Conservation (phyloP, 2,888 invertebrate genomes). For the Gymnocheta viridis region DNA sequence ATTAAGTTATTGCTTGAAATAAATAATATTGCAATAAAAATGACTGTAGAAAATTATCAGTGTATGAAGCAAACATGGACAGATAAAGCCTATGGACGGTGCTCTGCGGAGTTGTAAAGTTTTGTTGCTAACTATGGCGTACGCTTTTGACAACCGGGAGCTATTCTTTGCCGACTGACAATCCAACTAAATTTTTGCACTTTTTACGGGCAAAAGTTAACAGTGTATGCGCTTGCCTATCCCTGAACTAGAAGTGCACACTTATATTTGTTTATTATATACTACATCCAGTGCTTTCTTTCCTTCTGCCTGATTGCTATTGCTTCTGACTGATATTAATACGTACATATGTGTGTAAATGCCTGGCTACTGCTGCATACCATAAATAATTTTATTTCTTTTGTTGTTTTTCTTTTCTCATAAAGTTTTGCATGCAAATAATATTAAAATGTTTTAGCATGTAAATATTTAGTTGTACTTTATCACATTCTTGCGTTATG, state of each 20-base stretch:
- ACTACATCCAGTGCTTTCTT: neutral
- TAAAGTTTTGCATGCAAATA: slow-evolving; percentile 28
- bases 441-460: slow-evolving; percentile 39
- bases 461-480: slow-evolving; percentile 14
- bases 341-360: neutral
- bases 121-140: too few species aligned
- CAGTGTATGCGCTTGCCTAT: neutral
- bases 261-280: slow-evolving; percentile 16
- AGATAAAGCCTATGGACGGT: neutral
- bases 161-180: too few species aligned
- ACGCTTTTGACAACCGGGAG: too few species aligned
- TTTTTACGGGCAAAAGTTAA: neutral
- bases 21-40: slow-evolving; percentile 17
- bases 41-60: neutral
- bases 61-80: neutral
- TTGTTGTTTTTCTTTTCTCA: neutral
- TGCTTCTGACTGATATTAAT: slow-evolving; percentile 1
- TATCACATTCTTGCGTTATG: slow-evolving; percentile 38
- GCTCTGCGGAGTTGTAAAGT: too few species aligned
- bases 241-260: neutral
- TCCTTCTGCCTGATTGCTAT: slow-evolving; percentile 12
- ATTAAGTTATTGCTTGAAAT: slow-evolving; percentile 18
- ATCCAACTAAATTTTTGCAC: neutral
- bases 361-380: slow-evolving; percentile 44
- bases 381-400: slow-evolving; percentile 57